phyloP scores from a whole-genome alignment of 2,888 invertebrate genomes.

The Geotrupes spiniger region DNA sequence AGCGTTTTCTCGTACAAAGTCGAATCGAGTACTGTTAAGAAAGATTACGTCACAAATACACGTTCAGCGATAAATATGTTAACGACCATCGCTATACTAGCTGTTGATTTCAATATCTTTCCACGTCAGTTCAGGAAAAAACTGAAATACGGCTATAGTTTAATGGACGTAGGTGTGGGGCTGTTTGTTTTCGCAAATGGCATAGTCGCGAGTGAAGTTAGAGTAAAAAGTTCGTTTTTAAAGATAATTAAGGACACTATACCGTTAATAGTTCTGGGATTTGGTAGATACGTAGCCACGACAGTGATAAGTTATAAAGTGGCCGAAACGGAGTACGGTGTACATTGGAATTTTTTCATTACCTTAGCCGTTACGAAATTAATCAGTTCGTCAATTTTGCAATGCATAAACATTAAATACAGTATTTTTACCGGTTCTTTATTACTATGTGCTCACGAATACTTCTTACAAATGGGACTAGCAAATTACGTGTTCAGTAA shows the following conservation, averaged over 20 bases:
- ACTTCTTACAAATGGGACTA: conserved; percentile 60
- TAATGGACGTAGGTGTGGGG: conserved; percentile 97
- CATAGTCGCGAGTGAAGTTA: conserved; percentile 62
- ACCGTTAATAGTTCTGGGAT: conserved; percentile 60
- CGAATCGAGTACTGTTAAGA: conserved; percentile 1
- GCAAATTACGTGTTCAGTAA: conserved; percentile 67
- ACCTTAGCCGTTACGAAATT: conserved; percentile 84
- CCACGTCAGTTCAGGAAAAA: conserved; percentile 87
- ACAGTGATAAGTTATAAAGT: conserved; percentile 68
- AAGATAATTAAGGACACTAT: conserved; percentile 47
- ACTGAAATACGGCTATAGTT: conserved; percentile 76
- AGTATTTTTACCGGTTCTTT: conserved; percentile 57
- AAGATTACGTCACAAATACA: conserved; percentile 61
- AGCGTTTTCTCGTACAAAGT: neutral
- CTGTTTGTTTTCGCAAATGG: conserved; percentile 81
- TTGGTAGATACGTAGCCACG: conserved; percentile 60
- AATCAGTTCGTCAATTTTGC: conserved; percentile 62
- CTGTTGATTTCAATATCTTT: conserved; percentile 89
- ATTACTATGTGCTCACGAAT: conserved; percentile 64
- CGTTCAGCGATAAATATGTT: conserved; percentile 70
- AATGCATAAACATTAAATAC: conserved; percentile 52
- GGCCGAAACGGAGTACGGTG: conserved; percentile 90
- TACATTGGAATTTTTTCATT: conserved; percentile 98
- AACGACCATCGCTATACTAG: conserved; percentile 81
- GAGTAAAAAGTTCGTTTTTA: conserved; percentile 38